phyloP scores from a whole-genome alignment of 2,797 vertebrate genomes.

The Ctenopoma multispine region DNA sequence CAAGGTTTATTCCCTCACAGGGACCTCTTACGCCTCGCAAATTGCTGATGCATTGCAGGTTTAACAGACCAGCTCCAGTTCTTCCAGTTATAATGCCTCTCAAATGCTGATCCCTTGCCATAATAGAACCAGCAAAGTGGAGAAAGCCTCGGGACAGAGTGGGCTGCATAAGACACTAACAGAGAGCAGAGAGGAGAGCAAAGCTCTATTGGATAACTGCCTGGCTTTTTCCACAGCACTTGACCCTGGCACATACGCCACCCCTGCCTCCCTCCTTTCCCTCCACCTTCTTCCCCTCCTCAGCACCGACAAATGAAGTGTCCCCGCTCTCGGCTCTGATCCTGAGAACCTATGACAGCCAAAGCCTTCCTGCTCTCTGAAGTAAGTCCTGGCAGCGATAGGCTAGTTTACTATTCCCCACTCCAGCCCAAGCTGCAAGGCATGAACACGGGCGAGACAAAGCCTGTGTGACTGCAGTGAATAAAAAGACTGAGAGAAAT shows the following conservation, averaged over 20 bases:
- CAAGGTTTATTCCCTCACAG: constrained; percentile 39
- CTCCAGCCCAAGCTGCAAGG: constrained; percentile 54
- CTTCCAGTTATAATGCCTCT: constrained; percentile 67
- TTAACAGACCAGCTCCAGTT: constrained; percentile 61
- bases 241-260: constrained; percentile 69
- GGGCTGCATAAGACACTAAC: constrained; percentile 72
- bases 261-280: neutral
- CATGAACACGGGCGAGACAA: constrained; percentile 59
- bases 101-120: constrained; percentile 75
- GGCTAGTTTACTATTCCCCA: constrained; percentile 67
- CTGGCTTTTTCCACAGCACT: constrained; percentile 70
- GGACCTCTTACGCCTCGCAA: constrained; percentile 61
- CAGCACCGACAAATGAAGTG: constrained; percentile 74
- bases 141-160: constrained; percentile 69
- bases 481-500: constrained; percentile 52
- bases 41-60: constrained; percentile 71
- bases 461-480: constrained; percentile 58
- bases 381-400: constrained; percentile 68
- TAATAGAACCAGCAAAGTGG: constrained; percentile 65
- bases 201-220: constrained; percentile 73
- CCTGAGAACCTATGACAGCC: constrained; percentile 77
- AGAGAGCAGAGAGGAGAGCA: constrained; percentile 65
- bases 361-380: constrained; percentile 69
- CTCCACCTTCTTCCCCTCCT: constrained; percentile 56
- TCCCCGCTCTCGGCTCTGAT: constrained; percentile 72